Evolutionary conservation across 2,888 invertebrate genomes (phyloP).

Genomic region (Uropetala carovei): DNA sequence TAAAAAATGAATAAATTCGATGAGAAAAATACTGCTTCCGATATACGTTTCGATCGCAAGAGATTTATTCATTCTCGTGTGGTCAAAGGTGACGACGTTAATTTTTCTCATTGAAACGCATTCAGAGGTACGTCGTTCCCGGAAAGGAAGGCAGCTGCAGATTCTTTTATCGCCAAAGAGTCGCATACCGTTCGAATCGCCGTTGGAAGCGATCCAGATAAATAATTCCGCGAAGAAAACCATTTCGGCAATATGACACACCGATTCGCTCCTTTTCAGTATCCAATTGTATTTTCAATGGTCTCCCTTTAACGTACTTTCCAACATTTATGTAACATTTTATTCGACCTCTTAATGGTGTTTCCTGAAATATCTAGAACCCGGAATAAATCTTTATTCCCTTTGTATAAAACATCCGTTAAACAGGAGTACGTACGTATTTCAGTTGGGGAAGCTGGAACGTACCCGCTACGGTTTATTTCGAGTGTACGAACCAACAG

Average conservation of each 20-base stretch:
- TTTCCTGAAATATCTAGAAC: neutral
- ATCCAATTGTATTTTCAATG: neutral
- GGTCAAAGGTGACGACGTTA: no score
- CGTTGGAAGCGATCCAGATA: neutral
- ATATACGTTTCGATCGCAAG: no score
- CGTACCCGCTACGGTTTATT: no score
- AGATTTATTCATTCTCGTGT: no score
- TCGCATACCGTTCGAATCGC: neutral
- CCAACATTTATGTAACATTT: neutral
- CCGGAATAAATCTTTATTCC: neutral
- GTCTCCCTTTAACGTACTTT: neutral
- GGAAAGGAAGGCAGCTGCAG: neutral
- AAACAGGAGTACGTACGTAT: no score
- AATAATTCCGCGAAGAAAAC: neutral
- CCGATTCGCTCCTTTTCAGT: neutral
- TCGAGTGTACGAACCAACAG: no score
- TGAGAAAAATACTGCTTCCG: no score
- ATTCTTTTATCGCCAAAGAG: neutral
- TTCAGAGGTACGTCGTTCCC: no score
- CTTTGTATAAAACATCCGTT: no score
- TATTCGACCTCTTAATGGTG: neutral
- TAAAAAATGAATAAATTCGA: no score
- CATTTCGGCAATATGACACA: neutral
- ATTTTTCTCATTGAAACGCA: no score
- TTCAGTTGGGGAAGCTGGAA: no score